Evolutionary conservation across 2,888 invertebrate species (phyloP).

Genomic region (Mayetiola destructor): DNA sequence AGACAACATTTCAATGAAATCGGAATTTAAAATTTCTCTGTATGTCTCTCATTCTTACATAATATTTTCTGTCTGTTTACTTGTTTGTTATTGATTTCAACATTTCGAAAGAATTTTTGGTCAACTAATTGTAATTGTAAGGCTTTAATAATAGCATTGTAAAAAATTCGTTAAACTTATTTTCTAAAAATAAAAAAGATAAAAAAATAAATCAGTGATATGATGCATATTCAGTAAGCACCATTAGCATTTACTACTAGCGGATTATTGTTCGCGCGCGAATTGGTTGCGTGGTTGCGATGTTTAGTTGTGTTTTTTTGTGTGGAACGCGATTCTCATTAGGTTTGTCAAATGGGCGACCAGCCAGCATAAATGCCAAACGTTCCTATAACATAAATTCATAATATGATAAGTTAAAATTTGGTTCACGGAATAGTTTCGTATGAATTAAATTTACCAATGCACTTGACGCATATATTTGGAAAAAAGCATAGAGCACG

Average conservation of each 20-base stretch:
- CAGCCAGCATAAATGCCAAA: slow-evolving; percentile 48
- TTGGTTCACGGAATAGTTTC: slow-evolving; percentile 21
- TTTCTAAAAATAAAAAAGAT: slow-evolving; percentile 8
- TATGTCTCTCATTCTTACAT: no score
- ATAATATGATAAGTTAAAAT: slow-evolving; percentile 11
- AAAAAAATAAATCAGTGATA: slow-evolving; percentile 8
- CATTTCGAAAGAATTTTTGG: no score
- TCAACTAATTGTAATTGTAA: no score
- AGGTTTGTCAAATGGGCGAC: slow-evolving; percentile 48
- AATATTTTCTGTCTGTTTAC: no score
- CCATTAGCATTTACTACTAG: slow-evolving; percentile 34
- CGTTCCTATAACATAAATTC: slow-evolving; percentile 40
- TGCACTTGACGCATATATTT: slow-evolving; percentile 18
- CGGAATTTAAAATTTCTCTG: no score
- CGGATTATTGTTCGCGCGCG: slow-evolving; percentile 25
- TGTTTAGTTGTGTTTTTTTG: slow-evolving; percentile 36
- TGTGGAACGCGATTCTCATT: no score
- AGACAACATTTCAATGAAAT: no score
- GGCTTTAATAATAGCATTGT: no score
- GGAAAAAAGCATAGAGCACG: slow-evolving; percentile 16
- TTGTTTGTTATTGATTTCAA: no score
- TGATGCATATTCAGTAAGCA: slow-evolving; percentile 26
- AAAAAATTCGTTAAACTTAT: slow-evolving; percentile 9
- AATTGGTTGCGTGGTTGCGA: slow-evolving; percentile 27
- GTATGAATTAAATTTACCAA: slow-evolving; percentile 17